Percentiles rank a stretch among this genome's conserved stretches.
phyloP scores from a whole-genome alignment of 1,140 invertebrate species.

The Zaprionus gabonicus region DNA sequence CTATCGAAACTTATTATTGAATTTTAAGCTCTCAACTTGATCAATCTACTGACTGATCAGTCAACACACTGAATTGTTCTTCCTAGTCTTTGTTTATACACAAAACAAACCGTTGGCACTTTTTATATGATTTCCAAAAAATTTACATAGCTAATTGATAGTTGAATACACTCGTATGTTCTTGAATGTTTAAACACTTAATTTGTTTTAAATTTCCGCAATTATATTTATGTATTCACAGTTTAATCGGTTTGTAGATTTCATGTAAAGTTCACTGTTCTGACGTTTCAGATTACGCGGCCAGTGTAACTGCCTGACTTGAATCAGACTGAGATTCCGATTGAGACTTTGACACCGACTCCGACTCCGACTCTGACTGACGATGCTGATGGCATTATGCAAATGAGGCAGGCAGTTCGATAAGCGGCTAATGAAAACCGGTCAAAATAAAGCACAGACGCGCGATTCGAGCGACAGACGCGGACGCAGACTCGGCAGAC shows the following conservation, averaged over 20 bases:
- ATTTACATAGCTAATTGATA: background rate
- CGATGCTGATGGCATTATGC: conserved; percentile 59
- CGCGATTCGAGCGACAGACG: conserved; percentile 14
- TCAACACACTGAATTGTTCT: background rate
- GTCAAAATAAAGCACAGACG: conserved; percentile 14
- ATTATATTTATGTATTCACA: conserved; percentile 2
- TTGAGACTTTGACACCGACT: conserved; percentile 23
- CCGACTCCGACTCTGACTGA: background rate
- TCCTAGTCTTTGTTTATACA: background rate
- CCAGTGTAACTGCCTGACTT: conserved; percentile 36
- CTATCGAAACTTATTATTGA: background rate
- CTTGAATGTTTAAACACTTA: background rate
- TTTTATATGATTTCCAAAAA: background rate
- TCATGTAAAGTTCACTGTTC: conserved; percentile 42
- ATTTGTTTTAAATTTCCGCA: background rate
- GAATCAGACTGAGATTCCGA: conserved; percentile 37
- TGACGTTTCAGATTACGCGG: conserved; percentile 41
- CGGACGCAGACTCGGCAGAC: conserved; percentile 3
- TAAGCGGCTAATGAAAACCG: conserved; percentile 34
- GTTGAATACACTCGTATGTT: background rate
- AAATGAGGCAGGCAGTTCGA: conserved; percentile 45
- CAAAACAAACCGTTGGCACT: background rate
- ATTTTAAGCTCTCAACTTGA: background rate
- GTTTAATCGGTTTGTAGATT: conserved; percentile 13
- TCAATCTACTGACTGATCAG: background rate